Percentiles rank a stretch among this genome's conserved stretches.
Conservation (phyloP, 2,797 vertebrate species). For the Pterois miles region DNA sequence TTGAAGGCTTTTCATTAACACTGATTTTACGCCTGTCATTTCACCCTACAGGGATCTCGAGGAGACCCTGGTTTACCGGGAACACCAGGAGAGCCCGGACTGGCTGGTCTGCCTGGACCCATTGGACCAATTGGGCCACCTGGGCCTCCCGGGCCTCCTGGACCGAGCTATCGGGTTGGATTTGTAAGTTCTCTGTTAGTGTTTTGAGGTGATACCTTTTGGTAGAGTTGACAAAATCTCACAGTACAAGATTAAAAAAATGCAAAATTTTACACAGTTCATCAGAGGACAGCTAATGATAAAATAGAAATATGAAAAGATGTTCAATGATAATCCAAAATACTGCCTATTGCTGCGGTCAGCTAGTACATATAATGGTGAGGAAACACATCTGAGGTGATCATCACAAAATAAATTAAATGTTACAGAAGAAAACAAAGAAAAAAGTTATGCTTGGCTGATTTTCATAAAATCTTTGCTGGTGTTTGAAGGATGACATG, state of each 20-base stretch:
- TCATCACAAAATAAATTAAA: not conserved
- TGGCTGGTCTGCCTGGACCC: conserved; percentile 91
- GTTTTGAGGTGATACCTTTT: not conserved
- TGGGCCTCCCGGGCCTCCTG: conserved; percentile 88
- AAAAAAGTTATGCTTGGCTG: not conserved
- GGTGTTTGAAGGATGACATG: conserved; percentile 90
- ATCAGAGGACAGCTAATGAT: not conserved
- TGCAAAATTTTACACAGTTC: not conserved
- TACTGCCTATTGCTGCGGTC: not conserved
- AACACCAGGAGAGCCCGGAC: conserved; percentile 83
- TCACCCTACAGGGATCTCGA: conserved; percentile 72
- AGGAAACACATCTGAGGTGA: not conserved
- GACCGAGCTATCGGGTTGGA: conserved; percentile 82
- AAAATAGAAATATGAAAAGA: not conserved
- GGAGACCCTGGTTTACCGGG: conserved; percentile 85
- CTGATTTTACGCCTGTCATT: not conserved
- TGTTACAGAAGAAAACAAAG: not conserved
- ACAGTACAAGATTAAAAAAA: not conserved
- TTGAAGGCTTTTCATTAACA: not conserved
- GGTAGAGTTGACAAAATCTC: not conserved
- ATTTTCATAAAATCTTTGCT: not conserved
- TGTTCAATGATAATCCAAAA: not conserved
- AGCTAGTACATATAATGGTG: not conserved
- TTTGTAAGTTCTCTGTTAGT: conserved; percentile 87
- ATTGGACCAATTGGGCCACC: conserved; percentile 89